Evolutionary conservation across 2,797 vertebrate genomes (phyloP).

Genomic region (Acropternis orthonyx): DNA sequence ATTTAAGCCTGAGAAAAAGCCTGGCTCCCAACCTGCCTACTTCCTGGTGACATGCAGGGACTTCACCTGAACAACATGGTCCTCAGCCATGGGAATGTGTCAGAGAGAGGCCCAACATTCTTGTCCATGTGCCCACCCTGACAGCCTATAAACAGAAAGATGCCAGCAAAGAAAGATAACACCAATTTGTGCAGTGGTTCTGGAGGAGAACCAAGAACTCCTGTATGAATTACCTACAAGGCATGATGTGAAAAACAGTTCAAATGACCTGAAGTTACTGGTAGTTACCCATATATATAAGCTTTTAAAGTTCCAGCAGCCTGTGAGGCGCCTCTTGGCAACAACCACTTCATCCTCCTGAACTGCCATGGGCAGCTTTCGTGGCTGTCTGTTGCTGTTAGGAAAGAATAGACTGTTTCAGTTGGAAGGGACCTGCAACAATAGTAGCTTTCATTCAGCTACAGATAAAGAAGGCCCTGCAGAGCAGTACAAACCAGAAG

Average conservation of each 20-base stretch:
- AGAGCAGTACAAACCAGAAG: neutral
- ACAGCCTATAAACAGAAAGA: neutral
- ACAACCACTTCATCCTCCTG: neutral
- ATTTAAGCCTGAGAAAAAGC: neutral
- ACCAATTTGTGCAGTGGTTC: neutral
- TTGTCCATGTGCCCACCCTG: neutral
- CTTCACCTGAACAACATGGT: neutral
- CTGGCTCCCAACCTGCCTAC: neutral
- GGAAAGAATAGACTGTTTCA: neutral
- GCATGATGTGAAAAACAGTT: neutral
- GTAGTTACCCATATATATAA: neutral
- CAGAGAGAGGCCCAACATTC: neutral
- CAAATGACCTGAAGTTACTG: neutral
- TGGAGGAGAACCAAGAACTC: neutral
- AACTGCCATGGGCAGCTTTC: neutral
- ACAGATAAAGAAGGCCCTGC: neutral
- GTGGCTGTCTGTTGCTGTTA: neutral
- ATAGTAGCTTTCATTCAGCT: neutral
- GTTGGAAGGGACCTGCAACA: neutral
- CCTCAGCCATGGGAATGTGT: neutral
- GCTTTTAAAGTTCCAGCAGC: neutral
- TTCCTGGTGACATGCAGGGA: neutral
- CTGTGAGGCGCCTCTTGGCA: neutral
- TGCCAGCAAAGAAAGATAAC: neutral
- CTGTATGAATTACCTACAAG: neutral